Evolutionary conservation across 2,888 invertebrate species (phyloP), one percentile per base, ranked within the genome.

Genomic region (Eristalis intricaria): DNA sequence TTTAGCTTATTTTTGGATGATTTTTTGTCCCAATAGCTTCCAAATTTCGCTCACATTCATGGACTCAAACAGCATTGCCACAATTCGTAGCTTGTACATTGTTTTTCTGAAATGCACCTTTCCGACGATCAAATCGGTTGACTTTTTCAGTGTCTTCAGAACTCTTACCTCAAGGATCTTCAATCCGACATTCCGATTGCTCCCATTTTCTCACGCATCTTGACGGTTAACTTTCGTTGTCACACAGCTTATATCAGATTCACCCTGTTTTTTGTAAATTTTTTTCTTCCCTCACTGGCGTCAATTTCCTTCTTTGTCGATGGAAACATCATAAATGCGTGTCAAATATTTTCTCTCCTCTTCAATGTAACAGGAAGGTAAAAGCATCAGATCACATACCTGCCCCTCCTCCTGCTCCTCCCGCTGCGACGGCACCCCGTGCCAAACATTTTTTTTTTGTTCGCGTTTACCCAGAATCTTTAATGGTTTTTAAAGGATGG

Each of bases 401-500:
- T 38, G 22, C 70, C 32, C 56, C 35, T 4, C 7, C 32, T 43
- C 43, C 43, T 15, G 3, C 35, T n/a, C 19, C 77, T 38, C 63
- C 58, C 50, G 15, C 11, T 64, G 43, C 35, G 35, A 26, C 32
- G n/a, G n/a, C 29, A 35, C 29, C 11, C 26, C 29, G 4, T 50
- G 22, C 3, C 4, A 22, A 23, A 11, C n/a, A n/a, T 13, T 58
- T 23, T 23, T 58, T 58, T 1, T 11, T 22, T 10, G 58, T 26
- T 26, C 26, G 29, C 58, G 43, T 35, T 15, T 43, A 63, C 13
- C 61, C 61, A 32, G 19, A 65, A 35, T 77, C 77, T 65, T 56
- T 75, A 78, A 75, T 82, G 82, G 75, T 78, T 86, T 75, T 82
- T 86, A 79, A 86, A 83, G 70, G 70, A 82, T 82, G 86, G 75